phyloP scores from a whole-genome alignment of 2,888 invertebrate genomes.

The Lycocerus yunnanus region DNA sequence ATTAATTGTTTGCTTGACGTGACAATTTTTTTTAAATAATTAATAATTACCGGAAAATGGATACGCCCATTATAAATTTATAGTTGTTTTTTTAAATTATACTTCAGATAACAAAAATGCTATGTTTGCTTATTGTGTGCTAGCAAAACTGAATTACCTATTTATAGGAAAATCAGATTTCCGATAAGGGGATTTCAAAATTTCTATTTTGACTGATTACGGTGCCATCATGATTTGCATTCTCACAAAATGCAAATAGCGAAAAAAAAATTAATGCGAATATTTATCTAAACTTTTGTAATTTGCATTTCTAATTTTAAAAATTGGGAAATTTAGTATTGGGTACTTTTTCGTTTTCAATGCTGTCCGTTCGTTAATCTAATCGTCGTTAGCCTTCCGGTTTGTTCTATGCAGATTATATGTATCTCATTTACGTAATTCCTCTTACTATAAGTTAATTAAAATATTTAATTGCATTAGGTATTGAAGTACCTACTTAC shows the following conservation, averaged over 20 bases:
- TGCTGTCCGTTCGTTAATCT: background rate
- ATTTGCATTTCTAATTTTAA: background rate
- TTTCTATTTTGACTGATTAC: too few species aligned
- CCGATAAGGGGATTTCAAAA: background rate
- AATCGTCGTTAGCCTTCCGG: background rate
- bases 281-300: too few species aligned
- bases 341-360: background rate
- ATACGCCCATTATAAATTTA: background rate
- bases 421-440: background rate
- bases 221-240: too few species aligned
- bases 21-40: background rate
- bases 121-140: background rate
- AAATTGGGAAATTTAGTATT: background rate
- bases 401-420: background rate
- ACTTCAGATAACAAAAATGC: background rate
- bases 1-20: background rate
- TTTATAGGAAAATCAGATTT: background rate
- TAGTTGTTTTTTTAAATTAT: background rate
- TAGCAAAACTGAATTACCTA: background rate
- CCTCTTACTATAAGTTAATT: background rate
- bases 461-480: background rate
- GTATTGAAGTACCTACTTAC: too few species aligned
- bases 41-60: constrained; percentile 1
- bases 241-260: too few species aligned
- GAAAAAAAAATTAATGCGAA: too few species aligned